A percentile compares a stretch with the other conserved stretches of the same genome.
These are phyloP conservation scores for Notocelia uddmanniana DNA, from an alignment of 2,888 invertebrate species.

Conservation along the genomic window DNA sequence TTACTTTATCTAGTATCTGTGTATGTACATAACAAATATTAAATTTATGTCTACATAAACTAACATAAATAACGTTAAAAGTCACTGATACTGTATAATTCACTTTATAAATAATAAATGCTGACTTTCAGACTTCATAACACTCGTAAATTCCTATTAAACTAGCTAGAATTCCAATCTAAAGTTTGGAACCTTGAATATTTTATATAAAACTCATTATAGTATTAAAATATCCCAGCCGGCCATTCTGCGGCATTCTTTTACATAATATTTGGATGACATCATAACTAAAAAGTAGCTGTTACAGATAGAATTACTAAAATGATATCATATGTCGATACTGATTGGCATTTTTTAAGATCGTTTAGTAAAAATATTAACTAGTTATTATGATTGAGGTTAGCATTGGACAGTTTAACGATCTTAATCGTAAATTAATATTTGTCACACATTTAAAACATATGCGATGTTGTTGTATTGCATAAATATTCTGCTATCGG, in stretches of 20 bases:
- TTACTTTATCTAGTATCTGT: too few species aligned
- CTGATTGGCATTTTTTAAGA: not conserved
- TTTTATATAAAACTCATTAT: slow-evolving; percentile 26
- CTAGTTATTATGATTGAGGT: not conserved
- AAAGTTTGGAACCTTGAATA: slow-evolving; percentile 30
- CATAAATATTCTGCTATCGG: not conserved
- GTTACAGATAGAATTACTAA: slow-evolving; percentile 2
- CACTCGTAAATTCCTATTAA: slow-evolving; percentile 30
- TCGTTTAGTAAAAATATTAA: not conserved
- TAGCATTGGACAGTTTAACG: not conserved
- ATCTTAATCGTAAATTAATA: not conserved
- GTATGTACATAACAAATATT: too few species aligned
- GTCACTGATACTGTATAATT: slow-evolving; percentile 5
- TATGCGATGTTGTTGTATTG: too few species aligned
- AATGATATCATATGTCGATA: not conserved
- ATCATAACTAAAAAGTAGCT: not conserved
- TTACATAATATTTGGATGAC: not conserved
- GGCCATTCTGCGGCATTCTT: not conserved
- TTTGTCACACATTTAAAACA: not conserved
- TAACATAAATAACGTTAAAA: not conserved
- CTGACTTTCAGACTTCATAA: slow-evolving; percentile 29
- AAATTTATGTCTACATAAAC: not conserved
- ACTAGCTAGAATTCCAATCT: slow-evolving; percentile 31
- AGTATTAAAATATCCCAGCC: not conserved
- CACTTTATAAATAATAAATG: slow-evolving; percentile 18